Percentiles rank a stretch among this genome's conserved stretches.
phyloP scores from a whole-genome alignment of 2,888 invertebrate genomes.

The Folsomia manolachei region DNA sequence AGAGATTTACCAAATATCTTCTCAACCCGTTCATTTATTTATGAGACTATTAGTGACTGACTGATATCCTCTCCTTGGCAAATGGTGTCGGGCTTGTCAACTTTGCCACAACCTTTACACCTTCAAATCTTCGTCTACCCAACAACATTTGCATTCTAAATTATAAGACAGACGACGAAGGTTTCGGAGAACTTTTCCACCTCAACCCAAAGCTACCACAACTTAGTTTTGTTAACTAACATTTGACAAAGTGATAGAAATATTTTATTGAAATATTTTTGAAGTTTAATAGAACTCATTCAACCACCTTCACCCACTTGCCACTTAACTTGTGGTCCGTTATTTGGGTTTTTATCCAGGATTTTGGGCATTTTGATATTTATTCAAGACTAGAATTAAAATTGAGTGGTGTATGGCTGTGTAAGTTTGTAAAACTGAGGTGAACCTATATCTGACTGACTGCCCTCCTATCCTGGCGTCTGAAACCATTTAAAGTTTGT shows the following conservation, averaged over 20 bases:
- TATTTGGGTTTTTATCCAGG: background rate
- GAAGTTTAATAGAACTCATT: background rate
- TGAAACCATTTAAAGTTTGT: background rate
- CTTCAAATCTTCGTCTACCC: too few relatives aligned
- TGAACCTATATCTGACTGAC: background rate
- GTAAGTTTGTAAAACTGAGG: background rate
- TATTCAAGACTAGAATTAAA: too few relatives aligned
- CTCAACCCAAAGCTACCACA: too few relatives aligned
- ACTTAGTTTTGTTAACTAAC: too few relatives aligned
- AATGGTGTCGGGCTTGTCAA: background rate
- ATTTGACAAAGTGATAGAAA: too few relatives aligned
- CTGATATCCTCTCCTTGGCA: background rate
- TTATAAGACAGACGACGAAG: background rate
- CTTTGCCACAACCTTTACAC: background rate
- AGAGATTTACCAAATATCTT: background rate
- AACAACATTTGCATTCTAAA: background rate
- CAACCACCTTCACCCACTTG: background rate
- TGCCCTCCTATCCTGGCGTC: background rate
- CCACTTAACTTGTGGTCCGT: background rate
- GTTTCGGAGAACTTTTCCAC: background rate
- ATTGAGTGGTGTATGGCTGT: too few relatives aligned
- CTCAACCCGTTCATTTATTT: conserved; percentile 5
- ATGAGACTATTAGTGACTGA: background rate
- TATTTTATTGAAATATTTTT: background rate
- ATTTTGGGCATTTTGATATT: background rate